Conservation (phyloP, 2,797 vertebrate genomes). For the Loris lydekkerianus region DNA sequence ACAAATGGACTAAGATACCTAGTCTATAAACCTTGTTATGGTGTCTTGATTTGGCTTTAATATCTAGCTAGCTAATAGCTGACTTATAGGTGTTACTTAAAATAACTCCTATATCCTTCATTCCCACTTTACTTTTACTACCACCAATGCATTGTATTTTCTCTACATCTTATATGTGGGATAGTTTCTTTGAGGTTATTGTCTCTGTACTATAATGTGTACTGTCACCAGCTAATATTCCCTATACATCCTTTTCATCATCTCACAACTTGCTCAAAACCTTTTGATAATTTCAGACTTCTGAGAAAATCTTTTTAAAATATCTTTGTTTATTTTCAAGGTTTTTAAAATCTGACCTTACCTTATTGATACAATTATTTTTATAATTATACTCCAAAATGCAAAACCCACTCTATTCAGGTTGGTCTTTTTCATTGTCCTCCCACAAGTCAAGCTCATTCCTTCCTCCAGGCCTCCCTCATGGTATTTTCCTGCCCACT, state of each 20-base stretch:
- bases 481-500: background rate
- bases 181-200: constrained; percentile 29
- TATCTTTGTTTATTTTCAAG: constrained; percentile 36
- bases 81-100: background rate
- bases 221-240: constrained; percentile 2
- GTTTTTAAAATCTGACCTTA: constrained; percentile 40
- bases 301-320: constrained; percentile 52
- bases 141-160: background rate
- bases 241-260: background rate
- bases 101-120: background rate
- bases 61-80: background rate
- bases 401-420: background rate
- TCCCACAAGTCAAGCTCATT: constrained; percentile 12
- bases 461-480: background rate
- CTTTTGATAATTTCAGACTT: constrained; percentile 22
- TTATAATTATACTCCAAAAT: constrained; percentile 24
- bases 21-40: background rate
- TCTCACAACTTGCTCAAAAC: constrained; percentile 20
- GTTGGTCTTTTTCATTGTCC: background rate
- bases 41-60: background rate
- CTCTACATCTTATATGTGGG: background rate
- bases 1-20: background rate
- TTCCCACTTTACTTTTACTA: constrained; percentile 31
- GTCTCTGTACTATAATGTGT: background rate
- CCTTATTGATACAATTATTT: constrained; percentile 29